phyloP scores from a whole-genome alignment of 2,113 vertebrate species.

The Agelaius tricolor region DNA sequence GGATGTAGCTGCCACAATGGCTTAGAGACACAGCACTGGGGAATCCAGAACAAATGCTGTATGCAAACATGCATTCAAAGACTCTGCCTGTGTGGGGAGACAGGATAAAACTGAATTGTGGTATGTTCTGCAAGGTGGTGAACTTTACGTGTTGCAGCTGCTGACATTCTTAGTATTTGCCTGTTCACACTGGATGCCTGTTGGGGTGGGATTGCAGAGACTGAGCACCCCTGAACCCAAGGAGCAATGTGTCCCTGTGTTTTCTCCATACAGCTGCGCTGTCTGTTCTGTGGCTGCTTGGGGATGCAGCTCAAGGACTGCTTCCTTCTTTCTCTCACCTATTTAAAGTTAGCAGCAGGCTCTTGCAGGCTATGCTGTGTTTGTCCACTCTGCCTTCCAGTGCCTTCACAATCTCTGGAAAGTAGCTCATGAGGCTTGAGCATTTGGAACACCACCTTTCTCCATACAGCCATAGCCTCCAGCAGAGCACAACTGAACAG shows the following conservation, averaged over 20 bases:
- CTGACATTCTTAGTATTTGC: background rate
- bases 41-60: background rate
- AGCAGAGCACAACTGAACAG: background rate
- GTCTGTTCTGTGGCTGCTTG: background rate
- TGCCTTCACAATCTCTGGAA: background rate
- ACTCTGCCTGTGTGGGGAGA: background rate
- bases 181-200: background rate
- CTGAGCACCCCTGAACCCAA: accelerated
- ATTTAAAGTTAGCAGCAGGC: background rate
- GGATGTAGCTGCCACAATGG: background rate
- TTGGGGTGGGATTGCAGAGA: background rate
- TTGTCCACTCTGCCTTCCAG: background rate
- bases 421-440: background rate
- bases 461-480: background rate
- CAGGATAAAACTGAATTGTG: background rate
- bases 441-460: background rate
- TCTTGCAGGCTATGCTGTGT: background rate
- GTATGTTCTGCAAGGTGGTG: background rate
- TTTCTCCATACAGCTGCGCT: background rate
- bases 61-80: background rate
- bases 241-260: accelerated
- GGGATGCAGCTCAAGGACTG: background rate
- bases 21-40: background rate
- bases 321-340: background rate
- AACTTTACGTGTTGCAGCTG: background rate